phyloP scores from a whole-genome alignment of 2,888 invertebrate genomes.

The Hecatera dysodea region DNA sequence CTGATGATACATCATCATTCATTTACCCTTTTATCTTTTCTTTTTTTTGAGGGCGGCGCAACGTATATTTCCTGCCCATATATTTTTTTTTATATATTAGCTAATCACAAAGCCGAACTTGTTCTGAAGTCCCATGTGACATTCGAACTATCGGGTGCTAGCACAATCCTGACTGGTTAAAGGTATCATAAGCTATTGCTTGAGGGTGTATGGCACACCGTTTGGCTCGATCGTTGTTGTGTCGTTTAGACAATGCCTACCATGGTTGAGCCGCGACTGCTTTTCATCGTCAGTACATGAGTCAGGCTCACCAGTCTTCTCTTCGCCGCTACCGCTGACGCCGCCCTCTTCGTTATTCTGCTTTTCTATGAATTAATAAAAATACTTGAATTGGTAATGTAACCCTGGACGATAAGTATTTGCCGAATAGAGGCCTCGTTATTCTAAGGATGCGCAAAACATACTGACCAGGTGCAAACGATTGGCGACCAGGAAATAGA shows the following conservation, averaged over 20 bases:
- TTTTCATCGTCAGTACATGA: conserved; percentile 87
- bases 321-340: conserved; percentile 81
- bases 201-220: not conserved
- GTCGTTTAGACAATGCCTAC: conserved; percentile 65
- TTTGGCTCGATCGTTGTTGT: not conserved
- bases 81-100: too few relatives aligned
- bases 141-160: not conserved
- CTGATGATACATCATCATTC: not conserved
- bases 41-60: not conserved
- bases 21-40: not conserved
- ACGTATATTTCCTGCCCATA: too few relatives aligned
- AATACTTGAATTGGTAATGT: conserved; percentile 31
- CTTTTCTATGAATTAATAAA: conserved; percentile 75
- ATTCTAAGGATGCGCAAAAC: not conserved
- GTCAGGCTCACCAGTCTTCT: conserved; percentile 79
- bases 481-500: not conserved
- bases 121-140: not conserved
- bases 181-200: not conserved
- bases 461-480: not conserved
- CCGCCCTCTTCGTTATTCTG: conserved; percentile 78
- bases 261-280: conserved; percentile 85
- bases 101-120: not conserved
- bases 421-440: not conserved
- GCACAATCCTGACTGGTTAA: not conserved
- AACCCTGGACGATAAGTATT: not conserved